Evolutionary conservation across 2,888 invertebrate genomes (phyloP), one percentile per base, ranked within the genome.

Genomic region (Sarcophaga subvicina): DNA sequence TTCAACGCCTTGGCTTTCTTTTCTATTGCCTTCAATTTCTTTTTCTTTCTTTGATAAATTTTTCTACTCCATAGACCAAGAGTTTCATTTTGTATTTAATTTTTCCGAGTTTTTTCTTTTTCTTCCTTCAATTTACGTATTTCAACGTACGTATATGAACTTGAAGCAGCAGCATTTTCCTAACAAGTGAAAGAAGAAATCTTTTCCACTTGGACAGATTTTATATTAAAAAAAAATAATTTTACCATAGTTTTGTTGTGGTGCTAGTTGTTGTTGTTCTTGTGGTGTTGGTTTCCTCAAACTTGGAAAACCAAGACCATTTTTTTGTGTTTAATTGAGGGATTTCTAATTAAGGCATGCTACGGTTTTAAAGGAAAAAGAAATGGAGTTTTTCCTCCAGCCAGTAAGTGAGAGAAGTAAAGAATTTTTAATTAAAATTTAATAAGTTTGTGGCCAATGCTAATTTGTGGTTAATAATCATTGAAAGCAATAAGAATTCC

Each of bases 371-470:
- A 12, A 0, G 14, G 14, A 22, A 14, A 14, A 14, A 10, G 37
- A 27, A 22, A 22, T 5, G 17, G 25, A 72, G 27, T 37, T 6
- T 8, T 37, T 8, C 8, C 8, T 2, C 37, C 2, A 37, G 37
- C 49, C 54, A 70, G 25, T 6, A 2, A 69, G 22, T 2, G 6
- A 8, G 12, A 54, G 59, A 25, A 20, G 54, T 45, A 67, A 45
- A 78, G 76, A 80, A 78, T 80, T 86, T 87, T 88, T 88, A 89
- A 89, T 88, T 89, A 88, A 89, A 89, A 87, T 86, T 88, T 88
- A 88, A 89, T 89, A 82, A 88, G 87, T 84, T 88, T 88, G 88
- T 80, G 89, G 88, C 82, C 86, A 88, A 85, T 86, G 86, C 86
- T 88, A 86, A 80, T 83, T 85, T 84, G 78, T 77, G 81, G 77